Conservation (phyloP, 2,888 invertebrate species). For the Petrolisthes manimaculis region DNA sequence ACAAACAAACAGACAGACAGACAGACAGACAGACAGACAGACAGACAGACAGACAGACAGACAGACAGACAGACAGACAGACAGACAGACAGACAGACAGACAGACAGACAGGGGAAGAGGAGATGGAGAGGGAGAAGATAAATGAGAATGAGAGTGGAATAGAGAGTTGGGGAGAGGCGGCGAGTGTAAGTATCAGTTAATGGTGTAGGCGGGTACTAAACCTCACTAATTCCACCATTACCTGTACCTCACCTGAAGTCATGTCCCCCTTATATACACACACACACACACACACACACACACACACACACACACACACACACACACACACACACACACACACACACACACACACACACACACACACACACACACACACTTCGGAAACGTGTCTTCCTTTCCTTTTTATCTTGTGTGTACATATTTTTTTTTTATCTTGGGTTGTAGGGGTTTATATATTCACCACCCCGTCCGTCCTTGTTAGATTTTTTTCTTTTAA, state of each 20-base stretch:
- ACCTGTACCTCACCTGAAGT: slow-evolving; percentile 36
- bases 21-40: not conserved
- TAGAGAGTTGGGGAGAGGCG: not conserved
- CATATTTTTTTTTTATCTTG: not conserved
- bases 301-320: not conserved
- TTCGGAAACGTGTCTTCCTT: not conserved
- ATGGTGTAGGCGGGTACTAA: slow-evolving; percentile 38
- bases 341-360: not conserved
- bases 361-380: not conserved
- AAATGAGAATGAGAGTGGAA: not conserved
- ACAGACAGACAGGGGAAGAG: not conserved
- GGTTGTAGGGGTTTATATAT: not conserved
- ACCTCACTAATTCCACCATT: slow-evolving; percentile 40
- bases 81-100: not conserved
- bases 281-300: not conserved
- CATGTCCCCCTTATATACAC: slow-evolving; percentile 20
- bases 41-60: not conserved
- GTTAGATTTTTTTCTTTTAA: not conserved
- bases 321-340: not conserved
- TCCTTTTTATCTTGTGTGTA: not conserved
- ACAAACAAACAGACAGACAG: too few species aligned
- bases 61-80: not conserved
- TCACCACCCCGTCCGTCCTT: not conserved
- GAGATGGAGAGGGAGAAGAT: not conserved
- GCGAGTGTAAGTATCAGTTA: slow-evolving; percentile 25